Conservation (phyloP, 2,113 vertebrate genomes). For the Falcunculus frontatus region DNA sequence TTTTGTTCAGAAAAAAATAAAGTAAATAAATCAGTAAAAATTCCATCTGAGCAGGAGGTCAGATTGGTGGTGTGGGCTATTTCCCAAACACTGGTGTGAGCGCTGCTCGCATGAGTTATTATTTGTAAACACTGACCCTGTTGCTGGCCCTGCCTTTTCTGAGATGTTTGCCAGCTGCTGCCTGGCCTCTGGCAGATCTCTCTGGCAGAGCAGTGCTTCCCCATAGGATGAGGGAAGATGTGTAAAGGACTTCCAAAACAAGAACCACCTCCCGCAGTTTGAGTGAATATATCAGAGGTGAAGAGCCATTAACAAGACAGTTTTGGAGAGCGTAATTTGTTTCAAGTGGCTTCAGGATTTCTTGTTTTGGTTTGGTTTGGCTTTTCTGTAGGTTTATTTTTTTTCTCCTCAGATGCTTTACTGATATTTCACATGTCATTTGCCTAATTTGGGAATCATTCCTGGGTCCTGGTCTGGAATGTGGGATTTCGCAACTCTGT, state of each 20-base stretch:
- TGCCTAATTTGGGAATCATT: conserved; percentile 59
- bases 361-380: not conserved
- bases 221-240: not conserved
- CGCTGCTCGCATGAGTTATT: not conserved
- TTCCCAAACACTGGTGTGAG: conserved; percentile 20
- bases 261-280: not conserved
- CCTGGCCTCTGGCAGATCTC: not conserved
- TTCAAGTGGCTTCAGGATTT: not conserved
- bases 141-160: not conserved
- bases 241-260: not conserved
- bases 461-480: conserved; percentile 35
- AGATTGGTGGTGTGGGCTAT: not conserved
- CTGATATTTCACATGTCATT: conserved; percentile 22
- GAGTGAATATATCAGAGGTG: not conserved
- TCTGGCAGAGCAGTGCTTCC: not conserved
- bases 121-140: conserved; percentile 1
- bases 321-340: not conserved
- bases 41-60: conserved; percentile 3
- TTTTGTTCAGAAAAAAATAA: not conserved
- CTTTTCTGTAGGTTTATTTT: not conserved
- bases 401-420: not conserved
- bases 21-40: not conserved
- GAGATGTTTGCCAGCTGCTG: conserved; percentile 27
- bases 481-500: conserved; percentile 40
- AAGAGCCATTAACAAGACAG: not conserved